A percentile compares a stretch with the other conserved stretches of the same genome.
phyloP scores from a whole-genome alignment of 2,888 invertebrate genomes.

The Druceiella hillmani region DNA sequence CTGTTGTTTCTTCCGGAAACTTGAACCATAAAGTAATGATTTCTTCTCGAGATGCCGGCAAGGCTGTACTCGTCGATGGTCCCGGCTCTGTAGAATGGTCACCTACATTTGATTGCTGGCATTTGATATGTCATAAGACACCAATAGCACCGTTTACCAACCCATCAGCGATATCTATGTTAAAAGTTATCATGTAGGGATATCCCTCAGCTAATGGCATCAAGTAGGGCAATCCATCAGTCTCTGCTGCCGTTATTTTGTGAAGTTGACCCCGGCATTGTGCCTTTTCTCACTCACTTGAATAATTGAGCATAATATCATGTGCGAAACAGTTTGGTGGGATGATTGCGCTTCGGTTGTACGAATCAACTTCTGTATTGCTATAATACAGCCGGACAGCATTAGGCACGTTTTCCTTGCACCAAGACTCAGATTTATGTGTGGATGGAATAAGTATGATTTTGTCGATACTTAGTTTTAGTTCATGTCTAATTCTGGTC shows the following conservation, averaged over 20 bases:
- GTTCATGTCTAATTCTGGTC: slow-evolving; percentile 28
- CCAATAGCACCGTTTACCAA: slow-evolving; percentile 28
- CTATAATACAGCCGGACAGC: slow-evolving; percentile 26
- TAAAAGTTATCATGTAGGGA: slow-evolving; percentile 26
- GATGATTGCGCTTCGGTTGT: too few species aligned
- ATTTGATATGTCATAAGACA: slow-evolving; percentile 24
- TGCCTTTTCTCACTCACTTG: too few species aligned
- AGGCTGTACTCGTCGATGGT: slow-evolving; percentile 17
- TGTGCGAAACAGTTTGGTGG: too few species aligned
- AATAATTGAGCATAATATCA: too few species aligned
- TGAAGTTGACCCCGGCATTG: too few species aligned
- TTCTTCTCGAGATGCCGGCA: slow-evolving; percentile 17
- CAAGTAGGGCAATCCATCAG: slow-evolving; percentile 27
- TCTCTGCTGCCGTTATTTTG: too few species aligned
- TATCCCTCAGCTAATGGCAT: slow-evolving; percentile 16
- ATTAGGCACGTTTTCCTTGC: slow-evolving; percentile 23
- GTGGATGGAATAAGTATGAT: slow-evolving; percentile 25
- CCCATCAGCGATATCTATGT: slow-evolving; percentile 29
- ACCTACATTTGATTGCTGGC: slow-evolving; percentile 11
- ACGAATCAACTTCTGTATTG: slow-evolving; percentile 26
- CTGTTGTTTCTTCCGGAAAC: slow-evolving; percentile 18
- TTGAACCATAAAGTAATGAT: slow-evolving; percentile 20
- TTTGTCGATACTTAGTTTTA: slow-evolving; percentile 20
- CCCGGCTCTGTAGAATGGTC: slow-evolving; percentile 17
- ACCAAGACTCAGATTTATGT: slow-evolving; percentile 24